Conservation (phyloP, 2,888 invertebrate species). For the Epirrita christyi region DNA sequence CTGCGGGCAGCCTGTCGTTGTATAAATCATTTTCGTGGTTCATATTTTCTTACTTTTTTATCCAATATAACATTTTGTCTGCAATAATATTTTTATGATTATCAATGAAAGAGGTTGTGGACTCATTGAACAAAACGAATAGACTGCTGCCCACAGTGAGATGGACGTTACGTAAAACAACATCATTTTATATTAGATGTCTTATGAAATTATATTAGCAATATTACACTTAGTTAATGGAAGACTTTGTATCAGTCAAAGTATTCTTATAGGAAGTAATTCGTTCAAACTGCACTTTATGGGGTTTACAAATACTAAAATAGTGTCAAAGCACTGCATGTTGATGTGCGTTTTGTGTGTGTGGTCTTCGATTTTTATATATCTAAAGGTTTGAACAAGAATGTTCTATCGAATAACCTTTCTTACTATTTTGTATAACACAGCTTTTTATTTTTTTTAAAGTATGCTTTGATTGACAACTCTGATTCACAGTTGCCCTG, state of each 20-base stretch:
- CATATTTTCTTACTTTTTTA: constrained; percentile 17
- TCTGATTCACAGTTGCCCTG: constrained; percentile 75
- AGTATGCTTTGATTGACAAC: constrained; percentile 12
- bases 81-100: constrained; percentile 36
- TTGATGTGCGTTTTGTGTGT: constrained; percentile 54
- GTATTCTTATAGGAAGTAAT: constrained; percentile 24
- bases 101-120: constrained; percentile 53
- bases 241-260: constrained; percentile 17
- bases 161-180: constrained; percentile 39
- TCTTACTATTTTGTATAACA: constrained; percentile 21
- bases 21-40: constrained; percentile 20
- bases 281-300: constrained; percentile 28
- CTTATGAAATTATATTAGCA: constrained; percentile 17
- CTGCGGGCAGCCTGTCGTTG: constrained; percentile 50
- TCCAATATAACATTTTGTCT: constrained; percentile 5
- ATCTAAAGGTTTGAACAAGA: constrained; percentile 14
- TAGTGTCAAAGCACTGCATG: constrained; percentile 50
- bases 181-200: constrained; percentile 37
- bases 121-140: constrained; percentile 50
- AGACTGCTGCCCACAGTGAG: constrained; percentile 51
- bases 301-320: constrained; percentile 29
- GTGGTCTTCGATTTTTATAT: constrained; percentile 61
- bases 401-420: constrained; percentile 10
- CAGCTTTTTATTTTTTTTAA: constrained; percentile 6
- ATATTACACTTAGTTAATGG: constrained; percentile 18